These are phyloP conservation scores for Trichogramma dendrolimi DNA, from an alignment of 2,888 invertebrate genomes.

Conservation along the genomic window DNA sequence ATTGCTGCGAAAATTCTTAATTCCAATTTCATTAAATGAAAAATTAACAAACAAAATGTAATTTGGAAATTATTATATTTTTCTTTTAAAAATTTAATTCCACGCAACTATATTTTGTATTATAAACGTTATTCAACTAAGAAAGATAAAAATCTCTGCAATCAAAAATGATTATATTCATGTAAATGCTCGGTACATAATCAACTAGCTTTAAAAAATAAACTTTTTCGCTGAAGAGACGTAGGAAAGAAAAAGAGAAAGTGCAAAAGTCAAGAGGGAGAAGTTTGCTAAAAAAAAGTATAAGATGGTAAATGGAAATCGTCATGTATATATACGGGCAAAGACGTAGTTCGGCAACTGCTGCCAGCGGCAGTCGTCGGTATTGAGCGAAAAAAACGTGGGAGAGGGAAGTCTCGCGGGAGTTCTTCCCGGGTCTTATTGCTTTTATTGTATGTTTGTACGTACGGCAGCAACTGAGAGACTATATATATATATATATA, in stretches of 20 bases:
- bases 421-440: constrained; percentile 39
- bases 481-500: constrained; percentile 17
- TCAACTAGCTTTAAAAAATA: background rate
- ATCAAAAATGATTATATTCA: background rate
- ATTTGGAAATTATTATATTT: too few species aligned
- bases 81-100: too few species aligned
- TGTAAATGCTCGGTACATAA: background rate
- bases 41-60: too few species aligned
- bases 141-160: background rate
- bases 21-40: too few species aligned
- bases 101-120: too few species aligned
- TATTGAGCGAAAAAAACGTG: constrained; percentile 23
- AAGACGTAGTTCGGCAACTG: constrained; percentile 8
- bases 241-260: constrained; percentile 7
- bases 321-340: constrained; percentile 21
- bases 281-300: constrained; percentile 12
- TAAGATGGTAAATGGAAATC: constrained; percentile 25
- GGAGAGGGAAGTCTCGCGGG: constrained; percentile 39
- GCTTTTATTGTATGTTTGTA: constrained; percentile 43
- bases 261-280: constrained; percentile 11
- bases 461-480: constrained; percentile 26
- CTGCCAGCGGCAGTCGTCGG: constrained; percentile 5
- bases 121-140: too few species aligned
- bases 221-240: background rate
- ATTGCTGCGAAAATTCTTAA: too few species aligned